These are phyloP conservation scores for Phrynocephalus vlangalii DNA, from an alignment of 2,797 vertebrate genomes.

Conservation along the genomic window DNA sequence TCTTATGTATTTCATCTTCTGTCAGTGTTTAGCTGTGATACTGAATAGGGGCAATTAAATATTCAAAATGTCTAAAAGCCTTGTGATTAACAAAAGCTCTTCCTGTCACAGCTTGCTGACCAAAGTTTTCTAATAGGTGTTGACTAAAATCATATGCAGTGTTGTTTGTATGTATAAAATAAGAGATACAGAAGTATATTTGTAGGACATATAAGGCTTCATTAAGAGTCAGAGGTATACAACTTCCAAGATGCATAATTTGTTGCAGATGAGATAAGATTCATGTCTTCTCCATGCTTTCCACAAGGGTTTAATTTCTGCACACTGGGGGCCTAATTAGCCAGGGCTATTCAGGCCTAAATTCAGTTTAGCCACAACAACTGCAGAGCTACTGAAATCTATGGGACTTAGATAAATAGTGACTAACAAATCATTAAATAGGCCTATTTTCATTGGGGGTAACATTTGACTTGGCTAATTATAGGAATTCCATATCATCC, in stretches of 20 bases:
- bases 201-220: background rate
- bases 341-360: no score
- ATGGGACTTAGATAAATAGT: no score
- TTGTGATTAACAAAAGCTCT: slow-evolving; percentile 22
- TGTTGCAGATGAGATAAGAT: background rate
- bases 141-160: slow-evolving; percentile 1
- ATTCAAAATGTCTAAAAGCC: slow-evolving; percentile 2
- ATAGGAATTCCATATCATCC: background rate
- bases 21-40: slow-evolving; percentile 4
- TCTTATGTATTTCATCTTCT: background rate
- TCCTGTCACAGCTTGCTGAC: slow-evolving; percentile 26
- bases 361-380: no score
- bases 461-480: background rate
- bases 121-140: slow-evolving; percentile 2
- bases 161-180: background rate
- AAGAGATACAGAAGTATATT: slow-evolving; percentile 22
- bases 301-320: background rate
- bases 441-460: no score
- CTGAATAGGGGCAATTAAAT: slow-evolving; percentile 15
- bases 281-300: background rate
- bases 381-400: no score
- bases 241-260: background rate
- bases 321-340: background rate
- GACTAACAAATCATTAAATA: no score
- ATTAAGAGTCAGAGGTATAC: slow-evolving; percentile 1